Base-by-base conservation (phyloP, 2,113 vertebrate species). In the Serilophus lunatus region DNA sequence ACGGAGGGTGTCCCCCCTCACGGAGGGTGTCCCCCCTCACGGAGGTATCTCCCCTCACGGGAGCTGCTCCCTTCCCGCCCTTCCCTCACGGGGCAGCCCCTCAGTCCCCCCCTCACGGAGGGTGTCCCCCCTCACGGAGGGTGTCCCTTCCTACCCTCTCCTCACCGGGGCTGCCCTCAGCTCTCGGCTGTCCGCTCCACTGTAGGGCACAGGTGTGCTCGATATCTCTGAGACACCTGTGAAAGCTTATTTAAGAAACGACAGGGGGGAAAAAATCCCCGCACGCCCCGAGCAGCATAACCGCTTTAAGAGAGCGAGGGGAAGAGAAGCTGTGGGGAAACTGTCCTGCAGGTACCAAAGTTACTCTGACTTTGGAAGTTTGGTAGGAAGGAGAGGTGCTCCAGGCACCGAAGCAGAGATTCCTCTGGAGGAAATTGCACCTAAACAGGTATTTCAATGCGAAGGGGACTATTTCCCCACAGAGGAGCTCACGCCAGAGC, bases 391-490 rank as follows among this genome's bases (percentile, higher is more conserved):
- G 51, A 15, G 13, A 14, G 63, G 6, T 60, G 35, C 4, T 42
- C 10, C 35, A n/a, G 29, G 33, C 0, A 0, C 11, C 2, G 3
- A 35, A 65, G 45, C 20, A 50, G 31, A 14, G 6, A 13, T 56
- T 81, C 9, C 6, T 28, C n/a, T 35, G 16, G 33, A 69, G 36
- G 12, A 70, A 24, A 16, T 17, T 4, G 0, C 0, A 1, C 13
- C 36, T 24, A 26, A 66, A 51, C 8, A n/a, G 42, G 13, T 54
- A 7, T 79, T 74, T 51, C 28, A 5, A 18, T 4, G 5, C 3
- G 24, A 35, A 44, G 26, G 5, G 2, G 10, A 28, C 8, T 0
- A 2, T 4, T n/a, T n/a, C n/a, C 10, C 11, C n/a, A 10, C n/a
- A 16, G 38, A 38, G 7, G 9, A 35, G 10, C 13, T n/a, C n/a